Evolutionary conservation across 2,888 invertebrate species (phyloP).

Genomic region (Gibbula magus): DNA sequence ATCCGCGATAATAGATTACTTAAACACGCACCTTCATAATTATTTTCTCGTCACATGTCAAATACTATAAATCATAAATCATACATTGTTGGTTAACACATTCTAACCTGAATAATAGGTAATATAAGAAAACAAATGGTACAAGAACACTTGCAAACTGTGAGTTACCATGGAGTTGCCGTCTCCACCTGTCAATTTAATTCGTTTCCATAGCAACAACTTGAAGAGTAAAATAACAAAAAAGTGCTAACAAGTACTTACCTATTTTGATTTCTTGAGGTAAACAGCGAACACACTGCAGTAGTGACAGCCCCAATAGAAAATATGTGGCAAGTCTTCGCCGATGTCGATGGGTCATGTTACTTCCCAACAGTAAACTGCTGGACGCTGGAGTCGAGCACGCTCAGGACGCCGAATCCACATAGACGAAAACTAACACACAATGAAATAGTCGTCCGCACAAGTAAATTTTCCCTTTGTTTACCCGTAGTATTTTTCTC

Average conservation of each 20-base stretch:
- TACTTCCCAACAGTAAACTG: slow-evolving; percentile 18
- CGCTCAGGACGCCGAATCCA: neutral
- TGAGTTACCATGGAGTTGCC: no score
- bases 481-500: slow-evolving; percentile 12
- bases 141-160: no score
- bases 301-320: slow-evolving; percentile 44
- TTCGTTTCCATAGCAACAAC: no score
- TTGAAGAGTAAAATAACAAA: slow-evolving; percentile 14
- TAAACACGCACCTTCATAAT: no score
- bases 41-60: no score
- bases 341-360: slow-evolving; percentile 51
- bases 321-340: slow-evolving; percentile 45
- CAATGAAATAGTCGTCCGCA: slow-evolving; percentile 14
- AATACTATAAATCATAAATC: no score
- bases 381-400: neutral
- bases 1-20: no score
- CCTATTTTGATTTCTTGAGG: slow-evolving; percentile 47
- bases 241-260: slow-evolving; percentile 32
- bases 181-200: no score
- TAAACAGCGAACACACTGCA: slow-evolving; percentile 47
- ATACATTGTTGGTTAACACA: no score
- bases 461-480: slow-evolving; percentile 17
- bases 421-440: slow-evolving; percentile 13
- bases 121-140: no score
- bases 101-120: no score